Conservation (phyloP, 2,888 invertebrate species). For the Macaria liturata region DNA sequence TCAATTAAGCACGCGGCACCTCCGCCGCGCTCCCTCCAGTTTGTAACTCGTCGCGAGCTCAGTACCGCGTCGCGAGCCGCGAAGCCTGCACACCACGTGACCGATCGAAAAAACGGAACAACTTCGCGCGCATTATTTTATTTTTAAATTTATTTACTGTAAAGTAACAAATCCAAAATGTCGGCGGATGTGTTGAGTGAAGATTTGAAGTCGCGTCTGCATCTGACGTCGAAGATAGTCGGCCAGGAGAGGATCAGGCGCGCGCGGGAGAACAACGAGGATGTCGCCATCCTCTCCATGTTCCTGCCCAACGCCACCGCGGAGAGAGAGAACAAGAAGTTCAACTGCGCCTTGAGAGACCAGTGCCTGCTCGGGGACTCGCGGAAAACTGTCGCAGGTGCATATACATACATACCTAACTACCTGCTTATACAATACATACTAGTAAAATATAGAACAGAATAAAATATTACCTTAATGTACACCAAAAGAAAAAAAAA, state of each 20-base stretch:
- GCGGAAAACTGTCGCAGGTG: conserved; percentile 91
- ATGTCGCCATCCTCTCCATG: conserved; percentile 93
- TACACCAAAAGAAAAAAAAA: too few species aligned
- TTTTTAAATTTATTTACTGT: conserved; percentile 27
- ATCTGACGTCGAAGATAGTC: conserved; percentile 90
- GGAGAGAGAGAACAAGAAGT: conserved; percentile 87
- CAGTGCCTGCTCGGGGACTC: conserved; percentile 91
- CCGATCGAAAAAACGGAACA: conserved; percentile 43
- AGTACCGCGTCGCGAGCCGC: conserved; percentile 72
- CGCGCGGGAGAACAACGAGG: conserved; percentile 93
- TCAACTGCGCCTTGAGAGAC: conserved; percentile 89
- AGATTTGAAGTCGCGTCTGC: conserved; percentile 88
- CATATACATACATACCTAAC: conserved; percentile 7
- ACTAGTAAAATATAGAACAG: too few species aligned
- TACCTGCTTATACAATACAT: too few species aligned
- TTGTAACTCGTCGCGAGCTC: conserved; percentile 38
- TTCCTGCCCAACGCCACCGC: conserved; percentile 88
- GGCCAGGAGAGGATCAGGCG: conserved; percentile 92
- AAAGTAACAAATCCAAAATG: conserved; percentile 65
- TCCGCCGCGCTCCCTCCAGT: conserved; percentile 48
- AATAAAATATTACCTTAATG: too few species aligned
- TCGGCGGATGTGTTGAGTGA: conserved; percentile 91
- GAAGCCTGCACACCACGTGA: conserved; percentile 63
- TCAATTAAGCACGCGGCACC: conserved; percentile 64
- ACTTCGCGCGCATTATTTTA: conserved; percentile 49